Percentiles rank a stretch among this genome's conserved stretches.
Evolutionary conservation across 2,113 vertebrate genomes (phyloP).

Genomic region (Osmerus mordax): DNA sequence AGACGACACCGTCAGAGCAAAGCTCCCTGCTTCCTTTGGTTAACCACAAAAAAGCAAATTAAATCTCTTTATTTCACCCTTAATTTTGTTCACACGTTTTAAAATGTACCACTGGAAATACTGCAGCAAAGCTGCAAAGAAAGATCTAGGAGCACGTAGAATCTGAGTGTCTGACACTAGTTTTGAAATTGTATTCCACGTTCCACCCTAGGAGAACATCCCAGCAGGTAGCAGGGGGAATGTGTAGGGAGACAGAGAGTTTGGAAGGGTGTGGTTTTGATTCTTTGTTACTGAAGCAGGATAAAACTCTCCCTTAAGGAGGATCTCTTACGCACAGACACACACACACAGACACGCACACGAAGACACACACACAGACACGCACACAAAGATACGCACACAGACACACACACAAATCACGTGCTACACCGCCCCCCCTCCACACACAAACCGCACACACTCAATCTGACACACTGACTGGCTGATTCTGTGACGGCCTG

Average conservation of each 20-base stretch:
- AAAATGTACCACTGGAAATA: no score
- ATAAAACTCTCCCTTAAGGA: slow-evolving; percentile 38
- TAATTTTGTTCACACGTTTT: no score
- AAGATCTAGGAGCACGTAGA: no score
- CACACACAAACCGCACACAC: slow-evolving; percentile 8
- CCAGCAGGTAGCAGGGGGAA: slow-evolving; percentile 10
- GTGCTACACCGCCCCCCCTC: slow-evolving; percentile 11
- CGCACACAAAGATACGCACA: slow-evolving; percentile 23
- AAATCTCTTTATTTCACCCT: no score
- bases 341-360: slow-evolving; percentile 7
- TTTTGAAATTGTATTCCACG: no score
- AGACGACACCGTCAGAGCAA: no score
- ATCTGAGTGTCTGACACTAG: no score
- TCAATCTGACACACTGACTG: slow-evolving; percentile 52
- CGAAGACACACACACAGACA: no score
- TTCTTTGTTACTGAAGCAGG: slow-evolving; percentile 17
- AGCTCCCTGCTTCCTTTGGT: no score
- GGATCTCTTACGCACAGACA: slow-evolving; percentile 1
- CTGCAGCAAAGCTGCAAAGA: no score
- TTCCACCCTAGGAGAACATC: background rate
- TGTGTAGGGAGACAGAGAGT: slow-evolving; percentile 31
- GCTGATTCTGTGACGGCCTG: background rate
- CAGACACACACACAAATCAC: slow-evolving; percentile 31
- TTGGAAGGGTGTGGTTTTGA: slow-evolving; percentile 54
- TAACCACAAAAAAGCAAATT: no score